Conservation (phyloP, 2,797 vertebrate genomes). For the Saxicola maurus region DNA sequence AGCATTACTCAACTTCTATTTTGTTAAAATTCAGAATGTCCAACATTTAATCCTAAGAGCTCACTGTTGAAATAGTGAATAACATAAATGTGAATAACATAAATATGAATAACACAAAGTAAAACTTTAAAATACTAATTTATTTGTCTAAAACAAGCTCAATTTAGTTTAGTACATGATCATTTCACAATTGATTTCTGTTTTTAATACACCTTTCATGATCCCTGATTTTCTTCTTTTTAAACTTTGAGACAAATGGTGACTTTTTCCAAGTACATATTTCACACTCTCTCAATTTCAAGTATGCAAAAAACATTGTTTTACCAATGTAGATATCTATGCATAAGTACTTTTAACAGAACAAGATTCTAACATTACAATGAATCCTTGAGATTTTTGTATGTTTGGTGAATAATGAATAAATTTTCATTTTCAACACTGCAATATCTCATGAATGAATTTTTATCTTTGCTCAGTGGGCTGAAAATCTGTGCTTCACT, state of each 20-base stretch:
- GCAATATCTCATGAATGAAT: background rate
- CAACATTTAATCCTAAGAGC: background rate
- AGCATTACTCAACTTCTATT: background rate
- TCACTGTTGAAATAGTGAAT: background rate
- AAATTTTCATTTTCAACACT: slow-evolving; percentile 18
- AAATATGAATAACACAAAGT: background rate
- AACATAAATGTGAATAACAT: background rate
- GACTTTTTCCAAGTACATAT: background rate
- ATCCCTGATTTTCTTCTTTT: background rate
- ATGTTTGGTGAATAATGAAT: slow-evolving; percentile 18
- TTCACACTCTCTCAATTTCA: background rate
- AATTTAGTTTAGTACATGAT: background rate
- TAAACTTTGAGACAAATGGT: background rate
- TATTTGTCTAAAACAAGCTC: background rate
- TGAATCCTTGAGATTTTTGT: slow-evolving; percentile 15
- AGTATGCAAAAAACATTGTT: background rate
- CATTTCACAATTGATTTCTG: background rate
- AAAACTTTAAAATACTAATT: background rate
- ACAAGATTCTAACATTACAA: background rate
- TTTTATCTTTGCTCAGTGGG: slow-evolving; percentile 45
- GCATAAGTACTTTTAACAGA: background rate
- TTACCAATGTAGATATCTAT: background rate
- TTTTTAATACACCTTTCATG: background rate
- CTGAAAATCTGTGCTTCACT: slow-evolving; percentile 27
- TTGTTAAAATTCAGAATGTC: background rate